These are phyloP conservation scores for Lochmaea crataegi DNA, from an alignment of 2,888 invertebrate species.

Conservation along the genomic window DNA sequence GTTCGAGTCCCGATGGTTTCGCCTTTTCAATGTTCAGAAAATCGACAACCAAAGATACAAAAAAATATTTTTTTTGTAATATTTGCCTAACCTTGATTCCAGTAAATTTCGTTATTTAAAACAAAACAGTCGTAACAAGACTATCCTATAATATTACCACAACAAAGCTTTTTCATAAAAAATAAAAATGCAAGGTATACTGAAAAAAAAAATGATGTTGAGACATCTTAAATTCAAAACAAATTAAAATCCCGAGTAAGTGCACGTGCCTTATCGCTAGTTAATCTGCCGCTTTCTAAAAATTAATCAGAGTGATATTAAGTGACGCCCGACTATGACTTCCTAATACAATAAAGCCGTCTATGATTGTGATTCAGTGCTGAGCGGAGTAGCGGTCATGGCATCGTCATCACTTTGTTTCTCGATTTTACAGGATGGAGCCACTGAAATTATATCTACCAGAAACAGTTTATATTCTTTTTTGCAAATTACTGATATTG, in stretches of 20 bases:
- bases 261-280: slow-evolving; percentile 1
- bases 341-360: slow-evolving; percentile 6
- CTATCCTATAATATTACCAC: not conserved
- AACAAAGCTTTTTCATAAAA: not conserved
- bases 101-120: not conserved
- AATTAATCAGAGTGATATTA: slow-evolving; percentile 10
- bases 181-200: not conserved
- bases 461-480: no score
- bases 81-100: no score
- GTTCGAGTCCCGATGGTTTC: no score
- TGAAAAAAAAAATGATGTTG: not conserved
- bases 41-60: no score
- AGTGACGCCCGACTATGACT: slow-evolving; percentile 1
- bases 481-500: no score
- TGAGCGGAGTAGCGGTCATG: not conserved
- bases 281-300: slow-evolving; percentile 15
- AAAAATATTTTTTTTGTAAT: no score
- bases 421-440: not conserved
- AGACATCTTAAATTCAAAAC: slow-evolving; percentile 4
- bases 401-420: slow-evolving; percentile 15
- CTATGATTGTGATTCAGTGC: slow-evolving; percentile 12
- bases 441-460: not conserved
- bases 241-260: slow-evolving; percentile 8
- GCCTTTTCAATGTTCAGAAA: no score
- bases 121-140: not conserved